These are phyloP conservation scores for Dipodomys spectabilis DNA, from an alignment of 2,113 vertebrate genomes.

Conservation along the genomic window DNA sequence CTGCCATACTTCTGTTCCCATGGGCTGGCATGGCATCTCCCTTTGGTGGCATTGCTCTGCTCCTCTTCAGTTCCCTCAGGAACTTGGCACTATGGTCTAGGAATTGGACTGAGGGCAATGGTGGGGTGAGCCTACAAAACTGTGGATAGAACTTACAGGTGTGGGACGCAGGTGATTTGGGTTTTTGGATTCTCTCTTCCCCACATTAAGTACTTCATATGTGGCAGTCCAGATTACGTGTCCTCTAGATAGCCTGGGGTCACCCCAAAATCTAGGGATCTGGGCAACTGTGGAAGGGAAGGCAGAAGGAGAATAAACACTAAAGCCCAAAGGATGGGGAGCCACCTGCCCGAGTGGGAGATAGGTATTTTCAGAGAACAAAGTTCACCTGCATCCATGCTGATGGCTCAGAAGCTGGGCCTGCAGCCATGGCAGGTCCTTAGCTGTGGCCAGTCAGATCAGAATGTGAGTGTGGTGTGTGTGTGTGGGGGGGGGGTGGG, in stretches of 20 bases:
- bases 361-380: background rate
- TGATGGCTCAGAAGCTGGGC: background rate
- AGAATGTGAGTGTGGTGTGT: background rate
- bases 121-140: background rate
- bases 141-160: background rate
- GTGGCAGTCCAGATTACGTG: background rate
- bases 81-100: background rate
- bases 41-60: background rate
- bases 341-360: background rate
- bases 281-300: background rate
- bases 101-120: background rate
- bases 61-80: background rate
- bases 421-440: background rate
- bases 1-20: background rate
- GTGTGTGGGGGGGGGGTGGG: too few relatives aligned
- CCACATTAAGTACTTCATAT: rapidly evolving
- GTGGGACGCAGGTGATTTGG: rapidly evolving
- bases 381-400: too few relatives aligned
- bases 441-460: background rate
- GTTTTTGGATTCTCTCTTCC: background rate
- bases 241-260: background rate
- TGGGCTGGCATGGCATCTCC: background rate
- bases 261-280: background rate
- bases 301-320: background rate
- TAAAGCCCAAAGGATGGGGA: background rate